Evolutionary conservation across 2,113 vertebrate species (phyloP).

Genomic region (Lepidothrix coronata): DNA sequence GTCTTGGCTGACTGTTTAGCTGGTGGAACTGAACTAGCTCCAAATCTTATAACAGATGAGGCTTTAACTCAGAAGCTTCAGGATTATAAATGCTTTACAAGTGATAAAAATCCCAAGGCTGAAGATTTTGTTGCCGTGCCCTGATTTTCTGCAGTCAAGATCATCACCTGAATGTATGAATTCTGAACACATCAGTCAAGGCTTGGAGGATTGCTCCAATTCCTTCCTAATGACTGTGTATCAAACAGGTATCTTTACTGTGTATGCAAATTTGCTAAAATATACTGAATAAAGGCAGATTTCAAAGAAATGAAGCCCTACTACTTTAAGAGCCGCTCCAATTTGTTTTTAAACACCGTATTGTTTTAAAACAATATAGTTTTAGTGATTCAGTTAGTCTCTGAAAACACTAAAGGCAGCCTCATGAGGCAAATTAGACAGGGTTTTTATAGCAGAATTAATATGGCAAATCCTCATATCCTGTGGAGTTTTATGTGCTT

Average conservation of each 20-base stretch:
- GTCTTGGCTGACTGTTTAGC: neutral
- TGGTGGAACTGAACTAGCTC: neutral
- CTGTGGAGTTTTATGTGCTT: conserved; percentile 21
- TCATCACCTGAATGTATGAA: neutral
- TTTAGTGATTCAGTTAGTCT: conserved; percentile 25
- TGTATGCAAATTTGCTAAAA: neutral
- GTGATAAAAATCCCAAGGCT: neutral
- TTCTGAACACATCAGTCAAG: neutral
- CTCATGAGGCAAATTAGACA: conserved; percentile 38
- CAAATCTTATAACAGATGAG: neutral
- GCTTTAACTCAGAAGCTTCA: neutral
- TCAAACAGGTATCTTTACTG: neutral
- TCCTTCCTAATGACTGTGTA: neutral
- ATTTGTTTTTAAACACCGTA: conserved; percentile 37
- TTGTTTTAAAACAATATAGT: conserved; percentile 2
- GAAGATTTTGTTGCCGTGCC: neutral
- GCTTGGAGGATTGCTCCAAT: neutral
- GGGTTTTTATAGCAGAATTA: conserved; percentile 43
- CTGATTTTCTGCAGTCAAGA: neutral
- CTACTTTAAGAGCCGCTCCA: neutral
- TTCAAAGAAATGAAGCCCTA: neutral
- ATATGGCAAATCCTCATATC: conserved; percentile 50
- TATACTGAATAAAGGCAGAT: neutral
- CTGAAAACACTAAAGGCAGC: conserved; percentile 13
- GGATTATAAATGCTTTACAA: neutral